Evolutionary conservation across 1,140 invertebrate species (phyloP), one percentile per base, ranked within the genome.

Genomic region (Parapsyche elsis): DNA sequence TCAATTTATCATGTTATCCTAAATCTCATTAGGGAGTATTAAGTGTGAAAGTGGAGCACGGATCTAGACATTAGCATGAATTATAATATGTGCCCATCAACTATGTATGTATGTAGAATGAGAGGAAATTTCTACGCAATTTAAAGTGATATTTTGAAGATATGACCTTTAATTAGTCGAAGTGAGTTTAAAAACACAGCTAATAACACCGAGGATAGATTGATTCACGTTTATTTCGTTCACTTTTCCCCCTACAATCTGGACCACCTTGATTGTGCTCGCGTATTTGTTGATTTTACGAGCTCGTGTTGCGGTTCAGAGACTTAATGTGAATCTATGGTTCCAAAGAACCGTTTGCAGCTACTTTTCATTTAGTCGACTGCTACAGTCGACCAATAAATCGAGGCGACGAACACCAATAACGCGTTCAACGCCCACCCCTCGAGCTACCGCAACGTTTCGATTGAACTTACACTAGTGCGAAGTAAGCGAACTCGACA

Each of bases 1-100:
- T 67, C 64, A 67, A 67, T 67, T 67, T 67, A 67, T 67, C 64
- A 67, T 67, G 64, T 67, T 67, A 67, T 67, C 64, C 64, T 26
- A 67, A 67, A 67, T 67, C 64, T 67, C 64, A 67, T 67, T 67
- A 67, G 24, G 64, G 23, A 19, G 64, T 23, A 67, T 23, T 67
- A 67, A 67, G 64, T 67, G 64, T 67, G 64, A 67, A 67, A 67
- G 64, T 67, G 64, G 64, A 67, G 64, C 64, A 24, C 64, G 64
- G 19, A 67, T 67, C 64, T 23, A 67, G 64, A 67, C 64, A 67
- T 67, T 67, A 67, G 64, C 64, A 24, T 67, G 24, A 67, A 67
- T 67, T 67, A 67, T 67, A 67, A 67, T 67, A 24, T 23, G 24
- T 23, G 64, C 64, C 21, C 64, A 24, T 67, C 64, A 24, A 10